These are phyloP conservation scores for Pachypeltis micranthus DNA, from an alignment of 1,140 invertebrate species.

Conservation along the genomic window DNA sequence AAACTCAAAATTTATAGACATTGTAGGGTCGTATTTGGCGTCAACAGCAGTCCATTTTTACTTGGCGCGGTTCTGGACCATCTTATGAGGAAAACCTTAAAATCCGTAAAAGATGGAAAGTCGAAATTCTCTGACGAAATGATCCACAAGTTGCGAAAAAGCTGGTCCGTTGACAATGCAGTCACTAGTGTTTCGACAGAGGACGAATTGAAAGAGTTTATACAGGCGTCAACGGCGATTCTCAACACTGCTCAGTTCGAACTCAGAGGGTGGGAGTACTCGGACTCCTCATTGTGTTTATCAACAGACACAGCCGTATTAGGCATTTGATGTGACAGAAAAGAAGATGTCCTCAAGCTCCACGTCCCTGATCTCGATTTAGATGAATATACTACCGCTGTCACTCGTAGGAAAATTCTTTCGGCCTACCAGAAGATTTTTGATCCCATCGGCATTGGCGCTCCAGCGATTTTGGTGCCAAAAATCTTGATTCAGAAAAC, in stretches of 20 bases:
- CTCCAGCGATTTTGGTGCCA: neutral
- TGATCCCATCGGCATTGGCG: neutral
- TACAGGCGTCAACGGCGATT: neutral
- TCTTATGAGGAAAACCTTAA: neutral
- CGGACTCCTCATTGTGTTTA: neutral
- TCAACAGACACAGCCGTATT: conserved; percentile 2
- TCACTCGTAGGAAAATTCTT: neutral
- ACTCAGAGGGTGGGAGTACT: neutral
- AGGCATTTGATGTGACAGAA: neutral
- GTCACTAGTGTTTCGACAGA: neutral
- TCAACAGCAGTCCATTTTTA: neutral
- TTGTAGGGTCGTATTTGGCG: conserved; percentile 25
- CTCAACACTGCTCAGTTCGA: neutral
- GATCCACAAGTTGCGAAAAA: neutral
- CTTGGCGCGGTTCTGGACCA: neutral
- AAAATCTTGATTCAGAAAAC: neutral
- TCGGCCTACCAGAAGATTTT: neutral
- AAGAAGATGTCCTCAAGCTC: neutral
- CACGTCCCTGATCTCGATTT: neutral
- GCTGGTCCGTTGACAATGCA: neutral
- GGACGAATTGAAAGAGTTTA: neutral
- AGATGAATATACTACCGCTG: neutral
- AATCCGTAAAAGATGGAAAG: neutral
- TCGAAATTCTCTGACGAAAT: neutral
- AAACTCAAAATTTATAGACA: conserved; percentile 26